Percentiles rank a stretch among this genome's conserved stretches.
Evolutionary conservation across 2,113 vertebrate species (phyloP).

Genomic region (Callorhinus ursinus): DNA sequence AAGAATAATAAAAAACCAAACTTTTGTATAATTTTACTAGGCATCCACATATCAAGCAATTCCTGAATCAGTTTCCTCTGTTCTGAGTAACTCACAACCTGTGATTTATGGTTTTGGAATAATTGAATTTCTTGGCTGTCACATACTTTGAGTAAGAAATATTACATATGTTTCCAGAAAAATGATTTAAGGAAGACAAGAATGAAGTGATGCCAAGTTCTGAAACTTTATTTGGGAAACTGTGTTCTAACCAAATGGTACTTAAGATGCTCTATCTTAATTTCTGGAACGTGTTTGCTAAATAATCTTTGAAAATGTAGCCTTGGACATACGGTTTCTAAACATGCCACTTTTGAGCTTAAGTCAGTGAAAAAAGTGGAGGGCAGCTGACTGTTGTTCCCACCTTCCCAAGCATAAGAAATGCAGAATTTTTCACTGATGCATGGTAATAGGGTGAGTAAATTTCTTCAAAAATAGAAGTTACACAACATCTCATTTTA

Average conservation of each 20-base stretch:
- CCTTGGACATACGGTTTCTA: slow-evolving; percentile 67
- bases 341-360: slow-evolving; percentile 56
- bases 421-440: slow-evolving; percentile 29
- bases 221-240: slow-evolving; percentile 84
- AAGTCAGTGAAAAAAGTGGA: background rate
- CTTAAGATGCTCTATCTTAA: slow-evolving; percentile 66
- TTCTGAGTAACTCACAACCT: slow-evolving; percentile 65
- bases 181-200: slow-evolving; percentile 77
- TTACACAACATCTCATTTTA: background rate
- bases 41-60: slow-evolving; percentile 57
- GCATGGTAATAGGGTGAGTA: slow-evolving; percentile 37
- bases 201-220: slow-evolving; percentile 74
- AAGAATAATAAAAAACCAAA: background rate
- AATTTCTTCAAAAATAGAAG: slow-evolving; percentile 53
- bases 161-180: slow-evolving; percentile 79
- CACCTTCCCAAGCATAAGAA: slow-evolving; percentile 51
- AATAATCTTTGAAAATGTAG: slow-evolving; percentile 65
- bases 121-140: slow-evolving; percentile 78
- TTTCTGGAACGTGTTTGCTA: slow-evolving; percentile 76
- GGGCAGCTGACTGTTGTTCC: slow-evolving; percentile 47
- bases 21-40: slow-evolving; percentile 63
- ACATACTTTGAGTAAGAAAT: slow-evolving; percentile 71
- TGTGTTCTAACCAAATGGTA: slow-evolving; percentile 74
- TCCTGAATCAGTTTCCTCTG: slow-evolving; percentile 32
- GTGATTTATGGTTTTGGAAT: slow-evolving; percentile 76